Evolutionary conservation across 92 coral and sea anemone genomes (phyloP), one percentile per base, ranked within the genome.

Genomic region (Parazoanthus swiftii): DNA sequence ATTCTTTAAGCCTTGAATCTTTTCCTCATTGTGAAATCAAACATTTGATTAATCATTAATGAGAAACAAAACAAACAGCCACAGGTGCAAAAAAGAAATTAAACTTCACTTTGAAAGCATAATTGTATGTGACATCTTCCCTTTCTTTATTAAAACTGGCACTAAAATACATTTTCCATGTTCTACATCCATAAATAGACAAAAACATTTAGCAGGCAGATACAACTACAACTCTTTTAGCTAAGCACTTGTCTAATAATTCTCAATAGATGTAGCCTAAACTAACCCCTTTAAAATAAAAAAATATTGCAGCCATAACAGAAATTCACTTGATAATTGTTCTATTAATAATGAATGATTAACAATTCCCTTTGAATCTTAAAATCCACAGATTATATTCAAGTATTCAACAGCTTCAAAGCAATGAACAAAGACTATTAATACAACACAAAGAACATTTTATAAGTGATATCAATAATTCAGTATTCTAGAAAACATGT

Each of bases 21-120:
- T 18, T 84, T 70, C 68, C 66, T 84, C 87, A 84, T 84, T 84
- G 77, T 84, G 75, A 84, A 84, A 84, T 84, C 87, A 84, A 84
- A 84, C 87, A 84, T 44, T 15, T 84, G 29, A 84, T 84, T 84
- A 43, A 70, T 70, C 43, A 84, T 84, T 84, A 68, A 84, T 84
- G 66, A 46, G 51, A 84, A 84, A 84, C 63, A 84, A 84, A 84
- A 25, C 46, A 71, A 84, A 84, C 79, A 84, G 5, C 63, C 36
- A 84, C 87, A 84, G 87, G 87, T 84, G 87, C 87, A 84, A 36
- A 72, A 16, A 71, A 15, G 79, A 43, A 84, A 84, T 84, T 84
- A 71, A 84, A 70, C 37, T 71, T 71, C 87, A 71, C 46, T 84
- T 46, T 81, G 56, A 4, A n/a, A 29, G 37, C 39, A 67, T 14